Conservation (phyloP, 2,113 vertebrate species). For the Ameiurus melas region DNA sequence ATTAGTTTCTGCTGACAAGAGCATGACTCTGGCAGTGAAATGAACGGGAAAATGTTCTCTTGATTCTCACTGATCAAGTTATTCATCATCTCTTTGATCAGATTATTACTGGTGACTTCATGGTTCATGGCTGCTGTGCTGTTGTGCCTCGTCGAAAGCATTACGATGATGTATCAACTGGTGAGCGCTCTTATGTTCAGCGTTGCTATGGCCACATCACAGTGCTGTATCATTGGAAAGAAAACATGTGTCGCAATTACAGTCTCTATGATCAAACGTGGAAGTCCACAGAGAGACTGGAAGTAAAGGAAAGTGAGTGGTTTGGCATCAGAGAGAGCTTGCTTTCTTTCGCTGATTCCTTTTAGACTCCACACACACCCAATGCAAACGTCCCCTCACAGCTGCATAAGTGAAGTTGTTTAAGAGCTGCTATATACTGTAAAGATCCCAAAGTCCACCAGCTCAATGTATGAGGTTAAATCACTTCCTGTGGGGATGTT, state of each 20-base stretch:
- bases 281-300: slow-evolving; percentile 7
- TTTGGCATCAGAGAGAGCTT: neutral
- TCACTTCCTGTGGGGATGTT: slow-evolving; percentile 22
- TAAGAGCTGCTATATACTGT: slow-evolving; percentile 12
- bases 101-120: slow-evolving; percentile 34
- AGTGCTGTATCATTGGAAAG: slow-evolving; percentile 8
- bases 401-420: slow-evolving; percentile 9
- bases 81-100: slow-evolving; percentile 17
- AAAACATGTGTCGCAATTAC: slow-evolving; percentile 40
- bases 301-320: slow-evolving; percentile 17
- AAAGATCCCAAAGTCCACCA: neutral
- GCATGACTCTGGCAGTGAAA: neutral
- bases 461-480: neutral
- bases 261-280: slow-evolving; percentile 6
- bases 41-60: neutral
- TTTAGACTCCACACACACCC: neutral
- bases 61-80: neutral
- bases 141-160: neutral
- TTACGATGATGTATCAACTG: slow-evolving; percentile 8
- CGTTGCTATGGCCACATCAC: slow-evolving; percentile 38
- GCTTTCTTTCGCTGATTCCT: neutral
- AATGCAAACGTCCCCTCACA: slow-evolving; percentile 5
- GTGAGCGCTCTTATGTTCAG: slow-evolving; percentile 14
- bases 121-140: neutral
- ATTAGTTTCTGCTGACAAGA: neutral